These are phyloP conservation scores for Thera britannica DNA, from an alignment of 2,888 invertebrate genomes.

Conservation along the genomic window DNA sequence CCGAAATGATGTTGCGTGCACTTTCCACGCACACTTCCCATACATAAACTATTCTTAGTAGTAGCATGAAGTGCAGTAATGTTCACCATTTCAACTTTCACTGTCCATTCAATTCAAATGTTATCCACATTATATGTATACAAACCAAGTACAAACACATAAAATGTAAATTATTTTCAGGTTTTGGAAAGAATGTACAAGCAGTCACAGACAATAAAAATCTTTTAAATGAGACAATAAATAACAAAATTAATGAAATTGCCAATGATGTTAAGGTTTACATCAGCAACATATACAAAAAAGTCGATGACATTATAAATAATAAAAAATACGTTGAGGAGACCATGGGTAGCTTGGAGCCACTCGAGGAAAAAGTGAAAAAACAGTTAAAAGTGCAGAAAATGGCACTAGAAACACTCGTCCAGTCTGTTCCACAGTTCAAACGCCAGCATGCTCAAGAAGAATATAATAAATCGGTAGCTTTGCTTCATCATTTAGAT, in stretches of 20 bases:
- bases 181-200: not conserved
- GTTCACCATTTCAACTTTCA: no score
- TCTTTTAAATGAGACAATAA: conserved; percentile 44
- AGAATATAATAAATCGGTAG: not conserved
- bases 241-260: conserved; percentile 41
- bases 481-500: not conserved
- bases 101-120: no score
- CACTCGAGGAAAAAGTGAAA: conserved; percentile 42
- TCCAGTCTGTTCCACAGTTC: not conserved
- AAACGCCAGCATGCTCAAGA: conserved; percentile 1
- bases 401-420: conserved; percentile 3
- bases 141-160: not conserved
- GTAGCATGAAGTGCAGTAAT: no score
- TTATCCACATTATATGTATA: not conserved
- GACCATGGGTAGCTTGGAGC: conserved; percentile 39
- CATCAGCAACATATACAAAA: conserved; percentile 40
- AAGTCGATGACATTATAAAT: conserved; percentile 41
- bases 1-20: no score
- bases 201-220: conserved; percentile 13
- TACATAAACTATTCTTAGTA: no score
- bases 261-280: conserved; percentile 25
- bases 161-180: conserved; percentile 15
- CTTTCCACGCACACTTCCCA: no score
- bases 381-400: not conserved
- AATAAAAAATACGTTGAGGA: conserved; percentile 35